phyloP scores from a whole-genome alignment of 2,888 invertebrate genomes.

The Bursaphelenchus okinawaensis region DNA sequence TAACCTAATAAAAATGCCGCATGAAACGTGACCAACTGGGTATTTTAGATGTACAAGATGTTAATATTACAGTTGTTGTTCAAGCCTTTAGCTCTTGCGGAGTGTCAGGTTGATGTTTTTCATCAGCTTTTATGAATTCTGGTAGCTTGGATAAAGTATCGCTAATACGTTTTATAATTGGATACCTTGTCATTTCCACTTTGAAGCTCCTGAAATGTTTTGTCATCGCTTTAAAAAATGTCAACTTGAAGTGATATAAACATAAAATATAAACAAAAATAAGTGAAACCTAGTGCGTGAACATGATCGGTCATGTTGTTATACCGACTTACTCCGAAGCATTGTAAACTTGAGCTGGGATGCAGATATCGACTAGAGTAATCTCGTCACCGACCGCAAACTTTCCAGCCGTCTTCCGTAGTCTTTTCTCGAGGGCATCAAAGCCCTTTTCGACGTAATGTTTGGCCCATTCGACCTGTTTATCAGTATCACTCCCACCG shows the following conservation, averaged over 20 bases:
- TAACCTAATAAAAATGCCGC: no score
- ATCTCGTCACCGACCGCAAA: conserved; percentile 77
- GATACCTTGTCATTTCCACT: conserved; percentile 81
- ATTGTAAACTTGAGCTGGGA: conserved; percentile 91
- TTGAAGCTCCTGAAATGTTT: conserved; percentile 76
- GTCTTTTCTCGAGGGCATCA: conserved; percentile 21
- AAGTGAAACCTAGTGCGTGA: no score
- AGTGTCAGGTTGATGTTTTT: conserved; percentile 86
- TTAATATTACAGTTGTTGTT: no score
- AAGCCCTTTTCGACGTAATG: conserved; percentile 33
- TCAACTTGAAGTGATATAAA: no score
- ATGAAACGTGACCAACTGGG: no score
- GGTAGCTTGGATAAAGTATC: conserved; percentile 79
- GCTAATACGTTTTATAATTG: conserved; percentile 79
- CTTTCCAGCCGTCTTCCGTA: conserved; percentile 28
- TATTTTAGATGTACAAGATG: no score
- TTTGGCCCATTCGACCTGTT: conserved; percentile 28
- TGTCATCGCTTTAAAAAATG: no score
- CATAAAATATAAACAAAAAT: no score
- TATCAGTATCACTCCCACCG: conserved; percentile 13
- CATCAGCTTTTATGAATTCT: conserved; percentile 84
- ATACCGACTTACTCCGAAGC: conserved; percentile 76
- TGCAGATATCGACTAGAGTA: conserved; percentile 85
- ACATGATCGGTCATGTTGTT: no score
- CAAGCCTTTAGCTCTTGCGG: conserved; percentile 63